A percentile compares a stretch with the other conserved stretches of the same genome.
phyloP scores from a whole-genome alignment of 2,113 vertebrate species.

The Pteropus alecto region DNA sequence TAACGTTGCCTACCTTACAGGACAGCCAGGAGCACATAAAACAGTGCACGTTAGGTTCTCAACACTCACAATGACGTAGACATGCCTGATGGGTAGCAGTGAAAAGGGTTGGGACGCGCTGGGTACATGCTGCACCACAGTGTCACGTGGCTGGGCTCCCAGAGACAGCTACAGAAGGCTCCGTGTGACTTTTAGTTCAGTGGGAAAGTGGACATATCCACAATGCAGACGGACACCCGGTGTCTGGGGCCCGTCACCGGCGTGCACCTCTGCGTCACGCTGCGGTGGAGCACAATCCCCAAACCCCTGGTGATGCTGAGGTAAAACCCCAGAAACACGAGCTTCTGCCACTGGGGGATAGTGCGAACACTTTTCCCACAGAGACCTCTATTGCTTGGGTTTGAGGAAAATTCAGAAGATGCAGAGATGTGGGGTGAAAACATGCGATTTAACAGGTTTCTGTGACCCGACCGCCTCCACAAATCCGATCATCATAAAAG shows the following conservation, averaged over 20 bases:
- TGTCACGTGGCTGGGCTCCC: background rate
- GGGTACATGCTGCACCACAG: no score
- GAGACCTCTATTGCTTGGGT: background rate
- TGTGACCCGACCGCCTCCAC: background rate
- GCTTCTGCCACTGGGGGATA: background rate
- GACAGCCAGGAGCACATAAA: background rate
- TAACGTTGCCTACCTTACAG: background rate
- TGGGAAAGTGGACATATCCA: background rate
- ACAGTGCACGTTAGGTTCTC: background rate
- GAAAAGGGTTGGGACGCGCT: background rate
- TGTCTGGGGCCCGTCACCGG: background rate
- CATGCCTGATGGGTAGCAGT: background rate
- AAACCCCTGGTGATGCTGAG: background rate
- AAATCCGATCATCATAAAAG: background rate
- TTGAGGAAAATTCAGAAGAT: background rate
- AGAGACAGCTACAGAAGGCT: background rate
- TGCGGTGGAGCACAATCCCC: background rate
- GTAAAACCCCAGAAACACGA: background rate
- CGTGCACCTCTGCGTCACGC: background rate
- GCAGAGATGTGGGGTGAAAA: background rate
- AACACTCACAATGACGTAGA: background rate
- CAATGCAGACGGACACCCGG: background rate
- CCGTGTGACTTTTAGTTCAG: background rate
- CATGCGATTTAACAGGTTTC: background rate
- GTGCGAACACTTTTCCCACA: background rate